Base-by-base conservation (phyloP, 1,140 invertebrate species). In the Apis mellifera region DNA sequence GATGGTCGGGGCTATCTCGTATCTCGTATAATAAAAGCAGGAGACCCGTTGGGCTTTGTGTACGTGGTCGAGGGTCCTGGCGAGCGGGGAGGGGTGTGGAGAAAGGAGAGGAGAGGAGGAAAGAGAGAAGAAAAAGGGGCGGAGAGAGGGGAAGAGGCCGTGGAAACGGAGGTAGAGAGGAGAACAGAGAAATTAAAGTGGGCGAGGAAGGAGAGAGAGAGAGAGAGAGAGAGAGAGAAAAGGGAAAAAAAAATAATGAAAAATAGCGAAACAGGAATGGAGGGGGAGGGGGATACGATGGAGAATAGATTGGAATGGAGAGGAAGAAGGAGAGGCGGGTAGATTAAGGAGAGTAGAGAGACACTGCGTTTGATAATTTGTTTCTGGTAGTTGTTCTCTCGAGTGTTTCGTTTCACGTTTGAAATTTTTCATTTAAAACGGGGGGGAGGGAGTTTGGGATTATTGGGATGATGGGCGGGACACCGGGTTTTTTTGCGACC, bases 1-100 rank as follows among this genome's bases (percentile, higher is more conserved):
- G 71, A 76, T n/a, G 73, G 85, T 64, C 68, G 78, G 48, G 84
- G 78, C 87, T 90, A 92, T 91, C 88, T 92, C 84, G 89, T 91
- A 91, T 92, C 90, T 92, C 85, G 91, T 91, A 90, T 90, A 92
- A 92, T 92, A 91, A 92, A 92, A 92, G 91, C 90, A 84, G 80
- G 86, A 82, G 89, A 88, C 83, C 71, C 82, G 82, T 59, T 84
- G 85, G 86, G 91, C 91, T 92, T 93, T 92, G 91, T 92, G 87
- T 88, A 88, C 85, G 86, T 83, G 84, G 86, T 84, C 86, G 85
- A 86, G 90, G 87, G 74, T 88, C 78, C 77, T 72, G 81, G 62
- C 77, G 82, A 12, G 76, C 69, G 78, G 78, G 78, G 78, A 77
- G 78, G 82, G 57, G 32, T 72, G 83, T 32, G 84, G 72, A 62